Conservation (phyloP, 2,888 invertebrate species). For the Lochmaea capreae region DNA sequence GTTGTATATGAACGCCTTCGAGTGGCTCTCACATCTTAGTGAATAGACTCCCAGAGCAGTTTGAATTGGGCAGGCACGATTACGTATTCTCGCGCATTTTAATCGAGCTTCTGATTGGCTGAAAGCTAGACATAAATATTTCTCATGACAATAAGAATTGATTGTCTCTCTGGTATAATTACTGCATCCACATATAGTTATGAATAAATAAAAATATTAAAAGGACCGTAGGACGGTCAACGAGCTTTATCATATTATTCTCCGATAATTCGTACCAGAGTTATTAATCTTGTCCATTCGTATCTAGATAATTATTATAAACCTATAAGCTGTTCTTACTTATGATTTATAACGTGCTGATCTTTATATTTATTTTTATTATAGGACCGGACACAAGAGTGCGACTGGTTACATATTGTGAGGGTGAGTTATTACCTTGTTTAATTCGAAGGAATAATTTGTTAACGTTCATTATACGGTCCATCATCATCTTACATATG, state of each 20-base stretch:
- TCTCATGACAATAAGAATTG: background rate
- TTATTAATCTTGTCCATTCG: conserved; percentile 28
- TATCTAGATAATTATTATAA: conserved; percentile 38
- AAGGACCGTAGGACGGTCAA: background rate
- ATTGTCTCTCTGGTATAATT: background rate
- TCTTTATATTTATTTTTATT: conserved; percentile 45
- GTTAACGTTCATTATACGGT: background rate
- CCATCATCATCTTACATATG: background rate
- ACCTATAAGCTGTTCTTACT: conserved; percentile 34
- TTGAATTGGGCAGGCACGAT: too few species aligned
- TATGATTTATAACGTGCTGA: conserved; percentile 49
- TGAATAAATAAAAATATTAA: conserved; percentile 2
- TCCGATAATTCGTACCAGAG: conserved; percentile 5
- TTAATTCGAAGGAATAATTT: background rate
- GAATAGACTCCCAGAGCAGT: too few species aligned
- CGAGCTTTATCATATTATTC: background rate
- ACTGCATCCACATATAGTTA: background rate
- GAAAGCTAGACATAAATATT: background rate
- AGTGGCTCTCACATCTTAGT: too few species aligned
- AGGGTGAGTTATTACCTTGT: conserved; percentile 17
- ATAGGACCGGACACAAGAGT: conserved; percentile 39
- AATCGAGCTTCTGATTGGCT: too few species aligned
- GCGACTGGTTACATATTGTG: conserved; percentile 17
- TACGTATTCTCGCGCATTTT: too few species aligned
- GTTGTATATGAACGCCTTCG: too few species aligned